These are phyloP conservation scores for Mellivora capensis DNA, from an alignment of 2,113 vertebrate genomes.

Conservation along the genomic window DNA sequence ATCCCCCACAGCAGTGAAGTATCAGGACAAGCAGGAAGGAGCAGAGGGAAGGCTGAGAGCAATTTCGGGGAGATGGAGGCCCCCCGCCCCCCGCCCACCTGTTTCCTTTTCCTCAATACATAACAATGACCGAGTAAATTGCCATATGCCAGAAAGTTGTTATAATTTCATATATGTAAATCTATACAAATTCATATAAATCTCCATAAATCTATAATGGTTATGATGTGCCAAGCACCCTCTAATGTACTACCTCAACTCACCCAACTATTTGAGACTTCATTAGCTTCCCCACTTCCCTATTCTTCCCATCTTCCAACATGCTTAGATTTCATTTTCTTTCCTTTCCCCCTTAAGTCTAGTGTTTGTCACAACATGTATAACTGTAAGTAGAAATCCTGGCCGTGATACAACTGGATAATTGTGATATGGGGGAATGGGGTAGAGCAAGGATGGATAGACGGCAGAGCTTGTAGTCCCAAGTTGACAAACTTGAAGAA, in stretches of 20 bases:
- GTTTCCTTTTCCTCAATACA: background rate
- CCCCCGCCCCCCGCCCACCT: accelerated
- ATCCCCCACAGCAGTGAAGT: background rate
- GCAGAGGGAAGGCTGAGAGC: background rate
- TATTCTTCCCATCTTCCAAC: background rate
- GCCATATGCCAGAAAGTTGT: background rate
- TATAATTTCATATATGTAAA: background rate
- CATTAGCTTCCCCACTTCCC: background rate
- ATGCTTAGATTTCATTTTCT: background rate
- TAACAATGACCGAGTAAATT: background rate
- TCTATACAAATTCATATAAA: background rate
- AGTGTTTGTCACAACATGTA: background rate
- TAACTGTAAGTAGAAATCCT: background rate
- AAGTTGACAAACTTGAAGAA: background rate
- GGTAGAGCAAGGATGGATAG: background rate
- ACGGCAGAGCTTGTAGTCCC: background rate
- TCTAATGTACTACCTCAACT: background rate
- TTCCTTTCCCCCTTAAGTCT: background rate
- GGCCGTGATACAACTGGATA: background rate
- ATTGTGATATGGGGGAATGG: background rate
- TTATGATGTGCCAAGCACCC: background rate
- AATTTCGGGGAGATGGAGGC: background rate
- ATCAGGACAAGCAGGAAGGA: background rate
- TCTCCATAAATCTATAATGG: background rate
- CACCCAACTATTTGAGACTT: background rate